Percentiles rank a stretch among this genome's conserved stretches.
Conservation (phyloP, 2,113 vertebrate species). For the Anoura caudifer region DNA sequence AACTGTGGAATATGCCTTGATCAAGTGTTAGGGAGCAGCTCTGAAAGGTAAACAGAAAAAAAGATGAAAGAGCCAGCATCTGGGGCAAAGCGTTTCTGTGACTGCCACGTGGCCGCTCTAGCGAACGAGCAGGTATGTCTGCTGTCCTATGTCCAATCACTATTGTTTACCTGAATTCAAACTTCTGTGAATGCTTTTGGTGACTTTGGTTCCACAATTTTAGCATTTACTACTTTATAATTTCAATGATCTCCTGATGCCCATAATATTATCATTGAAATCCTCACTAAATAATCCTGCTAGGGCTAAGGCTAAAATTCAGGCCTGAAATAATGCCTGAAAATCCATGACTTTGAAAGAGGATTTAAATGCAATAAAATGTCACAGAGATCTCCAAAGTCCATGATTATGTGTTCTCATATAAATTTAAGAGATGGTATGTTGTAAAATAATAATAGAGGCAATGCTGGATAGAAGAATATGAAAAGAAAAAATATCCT, state of each 20-base stretch:
- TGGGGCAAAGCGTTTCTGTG: background rate
- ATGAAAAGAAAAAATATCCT: background rate
- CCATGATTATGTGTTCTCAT: background rate
- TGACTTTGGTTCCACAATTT: background rate
- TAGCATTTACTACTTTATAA: background rate
- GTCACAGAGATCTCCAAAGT: background rate
- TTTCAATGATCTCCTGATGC: background rate
- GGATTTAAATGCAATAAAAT: slow-evolving; percentile 16
- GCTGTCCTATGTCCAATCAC: accelerated
- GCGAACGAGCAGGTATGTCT: background rate
- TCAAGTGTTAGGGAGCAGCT: background rate
- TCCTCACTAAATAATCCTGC: background rate
- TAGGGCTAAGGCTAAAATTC: background rate
- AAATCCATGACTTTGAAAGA: slow-evolving; percentile 11
- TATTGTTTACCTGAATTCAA: background rate
- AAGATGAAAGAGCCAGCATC: background rate
- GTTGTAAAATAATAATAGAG: background rate
- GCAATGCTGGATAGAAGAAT: background rate
- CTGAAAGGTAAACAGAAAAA: background rate
- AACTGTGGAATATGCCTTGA: background rate
- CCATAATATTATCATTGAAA: background rate
- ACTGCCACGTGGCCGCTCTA: background rate
- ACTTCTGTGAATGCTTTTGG: background rate
- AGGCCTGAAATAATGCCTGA: background rate
- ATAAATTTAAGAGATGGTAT: background rate